Conservation (phyloP, 23 tunicate species). For the Botrylloides violaceus region DNA sequence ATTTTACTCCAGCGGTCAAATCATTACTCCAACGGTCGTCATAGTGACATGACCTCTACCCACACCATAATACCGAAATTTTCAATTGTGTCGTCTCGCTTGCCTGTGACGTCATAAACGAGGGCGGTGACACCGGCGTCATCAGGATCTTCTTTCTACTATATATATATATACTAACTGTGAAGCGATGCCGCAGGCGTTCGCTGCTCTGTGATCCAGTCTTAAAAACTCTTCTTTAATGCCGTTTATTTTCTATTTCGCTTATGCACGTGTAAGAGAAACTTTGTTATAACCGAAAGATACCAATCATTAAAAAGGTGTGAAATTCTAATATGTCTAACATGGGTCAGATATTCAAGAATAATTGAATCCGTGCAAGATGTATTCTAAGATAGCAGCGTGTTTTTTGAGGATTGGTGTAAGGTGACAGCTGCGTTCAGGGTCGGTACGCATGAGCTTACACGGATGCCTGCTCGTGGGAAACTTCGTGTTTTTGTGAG, state of each 20-base stretch:
- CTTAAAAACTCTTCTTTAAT: not conserved
- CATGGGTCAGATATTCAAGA: too few relatives aligned
- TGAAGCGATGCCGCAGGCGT: conserved; percentile 5
- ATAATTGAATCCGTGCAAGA: too few relatives aligned
- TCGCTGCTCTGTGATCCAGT: not conserved
- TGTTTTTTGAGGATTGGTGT: too few relatives aligned
- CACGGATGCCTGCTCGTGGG: too few relatives aligned
- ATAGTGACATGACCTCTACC: too few relatives aligned
- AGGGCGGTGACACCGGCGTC: not conserved
- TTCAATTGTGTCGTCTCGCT: not conserved
- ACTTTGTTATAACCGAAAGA: conserved; percentile 24
- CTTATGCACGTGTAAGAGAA: conserved; percentile 18
- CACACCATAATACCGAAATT: not conserved
- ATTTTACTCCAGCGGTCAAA: too few relatives aligned
- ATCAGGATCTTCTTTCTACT: not conserved
- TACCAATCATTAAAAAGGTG: conserved; percentile 36
- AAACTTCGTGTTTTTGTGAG: too few relatives aligned
- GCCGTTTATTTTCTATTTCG: conserved; percentile 14
- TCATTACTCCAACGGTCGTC: too few relatives aligned
- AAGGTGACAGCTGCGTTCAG: too few relatives aligned
- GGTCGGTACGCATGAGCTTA: too few relatives aligned
- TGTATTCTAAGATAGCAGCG: too few relatives aligned
- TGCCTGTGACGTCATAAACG: not conserved
- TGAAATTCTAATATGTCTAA: conserved; percentile 6
- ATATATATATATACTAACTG: conserved; percentile 13